Conservation (phyloP, 2,888 invertebrate genomes). For the Tenthredo mesomela region DNA sequence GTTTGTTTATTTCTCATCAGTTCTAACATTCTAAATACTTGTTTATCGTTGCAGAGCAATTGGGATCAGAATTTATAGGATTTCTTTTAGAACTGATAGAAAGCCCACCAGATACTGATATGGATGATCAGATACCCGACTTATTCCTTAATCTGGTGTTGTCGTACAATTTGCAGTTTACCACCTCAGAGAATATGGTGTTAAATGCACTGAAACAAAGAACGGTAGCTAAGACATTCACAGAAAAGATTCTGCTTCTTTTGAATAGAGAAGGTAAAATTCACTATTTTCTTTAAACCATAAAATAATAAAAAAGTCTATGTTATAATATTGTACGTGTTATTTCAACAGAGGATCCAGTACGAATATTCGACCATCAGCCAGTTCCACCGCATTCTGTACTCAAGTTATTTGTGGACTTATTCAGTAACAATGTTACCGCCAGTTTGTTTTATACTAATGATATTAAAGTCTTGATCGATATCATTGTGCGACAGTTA, state of each 20-base stretch:
- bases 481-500: slow-evolving; percentile 94
- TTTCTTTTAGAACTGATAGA: slow-evolving; percentile 92
- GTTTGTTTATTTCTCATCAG: slow-evolving; percentile 30
- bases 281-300: background rate
- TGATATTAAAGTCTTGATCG: slow-evolving; percentile 95
- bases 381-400: slow-evolving; percentile 91
- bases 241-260: slow-evolving; percentile 92
- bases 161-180: slow-evolving; percentile 94
- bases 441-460: slow-evolving; percentile 96
- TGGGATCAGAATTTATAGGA: slow-evolving; percentile 90
- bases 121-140: slow-evolving; percentile 92
- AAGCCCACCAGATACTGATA: slow-evolving; percentile 87
- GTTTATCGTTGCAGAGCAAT: slow-evolving; percentile 83
- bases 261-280: slow-evolving; percentile 92
- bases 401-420: slow-evolving; percentile 92
- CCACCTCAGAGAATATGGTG: slow-evolving; percentile 84
- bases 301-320: background rate
- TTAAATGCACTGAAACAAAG: slow-evolving; percentile 85
- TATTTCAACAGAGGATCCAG: slow-evolving; percentile 88
- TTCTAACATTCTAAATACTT: slow-evolving; percentile 17
- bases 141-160: slow-evolving; percentile 90
- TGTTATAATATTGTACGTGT: slow-evolving; percentile 14
- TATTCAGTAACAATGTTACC: slow-evolving; percentile 89
- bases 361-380: slow-evolving; percentile 91
- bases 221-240: slow-evolving; percentile 90